These are phyloP conservation scores for Phthorimaea operculella DNA, from an alignment of 1,140 invertebrate genomes.

Conservation along the genomic window DNA sequence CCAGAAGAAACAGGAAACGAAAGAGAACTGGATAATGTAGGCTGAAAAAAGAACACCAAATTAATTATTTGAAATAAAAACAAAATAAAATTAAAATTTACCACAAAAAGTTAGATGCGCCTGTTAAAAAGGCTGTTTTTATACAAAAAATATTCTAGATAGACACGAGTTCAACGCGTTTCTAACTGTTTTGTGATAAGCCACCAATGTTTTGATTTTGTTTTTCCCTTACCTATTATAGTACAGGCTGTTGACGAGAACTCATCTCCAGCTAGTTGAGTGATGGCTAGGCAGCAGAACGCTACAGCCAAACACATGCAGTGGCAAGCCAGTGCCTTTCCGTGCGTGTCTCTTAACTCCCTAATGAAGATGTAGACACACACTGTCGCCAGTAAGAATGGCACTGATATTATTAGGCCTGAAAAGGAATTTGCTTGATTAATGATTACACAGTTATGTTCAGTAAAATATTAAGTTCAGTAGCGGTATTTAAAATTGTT, in stretches of 20 bases:
- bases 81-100: background rate
- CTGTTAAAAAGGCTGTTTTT: no score
- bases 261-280: slow-evolving; percentile 46
- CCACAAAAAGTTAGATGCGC: no score
- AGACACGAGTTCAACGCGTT: no score
- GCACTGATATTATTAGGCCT: slow-evolving; percentile 66
- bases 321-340: slow-evolving; percentile 67
- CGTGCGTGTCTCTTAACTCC: slow-evolving; percentile 69
- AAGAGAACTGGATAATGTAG: slow-evolving; percentile 74
- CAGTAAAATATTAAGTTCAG: background rate
- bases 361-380: slow-evolving; percentile 64
- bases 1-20: slow-evolving; percentile 78
- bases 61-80: background rate
- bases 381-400: slow-evolving; percentile 66
- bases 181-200: no score
- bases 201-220: background rate
- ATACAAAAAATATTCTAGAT: no score
- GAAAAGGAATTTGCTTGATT: slow-evolving; percentile 13
- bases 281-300: slow-evolving; percentile 52
- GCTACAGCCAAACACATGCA: slow-evolving; percentile 59
- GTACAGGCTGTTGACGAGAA: slow-evolving; percentile 55
- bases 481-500: no score
- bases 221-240: slow-evolving; percentile 50
- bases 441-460: background rate
- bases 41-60: slow-evolving; percentile 56